Percentiles rank a stretch among this genome's conserved stretches.
Evolutionary conservation across 2,797 vertebrate species (phyloP).

Genomic region (Apogon talboti): DNA sequence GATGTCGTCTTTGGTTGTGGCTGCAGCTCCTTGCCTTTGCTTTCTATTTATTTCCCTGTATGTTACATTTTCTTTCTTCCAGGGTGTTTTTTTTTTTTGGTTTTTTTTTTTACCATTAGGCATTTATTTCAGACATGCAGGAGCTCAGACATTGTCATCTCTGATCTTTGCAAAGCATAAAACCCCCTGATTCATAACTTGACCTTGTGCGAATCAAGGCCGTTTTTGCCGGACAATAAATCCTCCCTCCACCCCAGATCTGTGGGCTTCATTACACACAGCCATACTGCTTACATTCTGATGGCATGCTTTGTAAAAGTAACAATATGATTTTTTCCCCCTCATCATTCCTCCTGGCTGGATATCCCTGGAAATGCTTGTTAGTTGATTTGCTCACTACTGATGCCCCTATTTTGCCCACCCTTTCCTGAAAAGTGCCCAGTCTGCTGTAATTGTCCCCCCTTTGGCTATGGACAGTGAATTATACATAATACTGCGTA

Average conservation of each 20-base stretch:
- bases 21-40: neutral
- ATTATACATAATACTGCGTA: conserved; percentile 60
- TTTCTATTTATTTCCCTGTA: conserved; percentile 22
- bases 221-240: conserved; percentile 13
- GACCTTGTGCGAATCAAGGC: conserved; percentile 40
- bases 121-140: conserved; percentile 4
- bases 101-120: neutral
- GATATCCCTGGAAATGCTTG: conserved; percentile 30
- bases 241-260: conserved; percentile 7
- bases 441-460: conserved; percentile 42
- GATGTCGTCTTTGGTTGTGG: neutral
- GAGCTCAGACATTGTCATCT: conserved; percentile 34
- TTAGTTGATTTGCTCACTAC: conserved; percentile 16
- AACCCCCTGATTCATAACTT: conserved; percentile 46
- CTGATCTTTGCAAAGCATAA: conserved; percentile 29
- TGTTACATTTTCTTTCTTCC: too few relatives aligned
- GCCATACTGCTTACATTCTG: conserved; percentile 33
- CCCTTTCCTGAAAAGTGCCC: conserved; percentile 23
- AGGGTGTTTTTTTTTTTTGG: neutral
- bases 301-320: conserved; percentile 19
- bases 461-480: conserved; percentile 49
- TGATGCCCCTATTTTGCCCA: conserved; percentile 2
- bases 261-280: conserved; percentile 38
- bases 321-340: conserved; percentile 5
- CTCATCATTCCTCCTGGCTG: conserved; percentile 1